phyloP scores from a whole-genome alignment of 1,140 invertebrate genomes.

The Amphibalanus amphitrite region DNA sequence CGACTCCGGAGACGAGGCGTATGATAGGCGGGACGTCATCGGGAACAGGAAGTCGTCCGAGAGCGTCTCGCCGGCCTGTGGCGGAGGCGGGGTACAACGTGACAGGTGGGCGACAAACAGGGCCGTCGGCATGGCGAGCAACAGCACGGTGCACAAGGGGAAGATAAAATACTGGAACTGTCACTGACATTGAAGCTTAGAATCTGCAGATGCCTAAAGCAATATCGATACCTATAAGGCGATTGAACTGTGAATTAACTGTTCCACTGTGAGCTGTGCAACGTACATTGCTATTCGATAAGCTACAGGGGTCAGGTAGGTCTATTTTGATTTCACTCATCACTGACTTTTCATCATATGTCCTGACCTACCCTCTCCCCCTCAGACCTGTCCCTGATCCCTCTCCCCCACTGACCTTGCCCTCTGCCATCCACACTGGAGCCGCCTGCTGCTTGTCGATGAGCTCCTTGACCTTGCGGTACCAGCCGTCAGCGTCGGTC shows the following conservation, averaged over 20 bases:
- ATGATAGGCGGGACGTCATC: conserved; percentile 81
- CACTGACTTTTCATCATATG: too few species aligned
- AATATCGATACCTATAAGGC: too few species aligned
- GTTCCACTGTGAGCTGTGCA: neutral
- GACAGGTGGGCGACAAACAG: too few species aligned
- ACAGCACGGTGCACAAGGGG: too few species aligned
- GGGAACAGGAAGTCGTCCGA: too few species aligned
- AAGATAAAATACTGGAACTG: too few species aligned
- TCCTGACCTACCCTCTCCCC: too few species aligned
- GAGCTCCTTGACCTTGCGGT: conserved; percentile 73
- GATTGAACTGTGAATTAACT: neutral
- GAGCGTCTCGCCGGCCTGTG: neutral
- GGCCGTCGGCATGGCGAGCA: too few species aligned
- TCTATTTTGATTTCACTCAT: neutral
- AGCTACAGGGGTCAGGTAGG: neutral
- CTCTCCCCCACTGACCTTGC: conserved; percentile 45
- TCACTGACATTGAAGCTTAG: too few species aligned
- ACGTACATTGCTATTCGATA: too few species aligned
- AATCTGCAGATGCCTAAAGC: too few species aligned
- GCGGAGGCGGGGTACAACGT: too few species aligned
- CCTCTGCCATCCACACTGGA: conserved; percentile 92
- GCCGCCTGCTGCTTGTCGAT: conserved; percentile 85
- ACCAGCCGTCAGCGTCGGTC: conserved; percentile 79
- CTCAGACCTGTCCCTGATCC: neutral
- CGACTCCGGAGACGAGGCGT: conserved; percentile 86